Evolutionary conservation across 2,797 vertebrate genomes (phyloP).

Genomic region (Prunella strophiata): DNA sequence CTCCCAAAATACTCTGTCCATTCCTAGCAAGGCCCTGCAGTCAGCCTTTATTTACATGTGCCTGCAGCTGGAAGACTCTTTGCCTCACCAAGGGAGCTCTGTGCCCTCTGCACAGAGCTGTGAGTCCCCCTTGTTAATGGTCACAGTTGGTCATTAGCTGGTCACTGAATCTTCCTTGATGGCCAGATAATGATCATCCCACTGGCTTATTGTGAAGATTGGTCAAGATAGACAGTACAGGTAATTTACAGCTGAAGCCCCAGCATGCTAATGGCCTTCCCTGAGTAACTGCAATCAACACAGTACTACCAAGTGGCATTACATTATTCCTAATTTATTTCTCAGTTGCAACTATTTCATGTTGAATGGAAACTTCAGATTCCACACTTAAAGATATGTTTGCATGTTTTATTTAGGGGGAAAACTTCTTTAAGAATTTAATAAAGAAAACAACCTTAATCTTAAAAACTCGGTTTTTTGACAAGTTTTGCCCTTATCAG

Average conservation of each 20-base stretch:
- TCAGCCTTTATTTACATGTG: background rate
- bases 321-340: constrained; percentile 21
- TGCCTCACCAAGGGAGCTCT: background rate
- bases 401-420: background rate
- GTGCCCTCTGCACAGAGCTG: background rate
- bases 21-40: background rate
- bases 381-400: background rate
- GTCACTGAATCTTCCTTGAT: constrained; percentile 6
- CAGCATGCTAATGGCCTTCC: background rate
- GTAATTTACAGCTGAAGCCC: constrained; percentile 45
- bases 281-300: background rate
- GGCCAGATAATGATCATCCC: constrained; percentile 44
- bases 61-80: background rate
- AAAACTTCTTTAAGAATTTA: background rate
- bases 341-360: constrained; percentile 4
- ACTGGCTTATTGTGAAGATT: constrained; percentile 30
- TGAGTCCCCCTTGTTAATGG: background rate
- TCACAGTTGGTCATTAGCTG: background rate
- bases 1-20: background rate
- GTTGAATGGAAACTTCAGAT: background rate
- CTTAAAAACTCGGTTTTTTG: background rate
- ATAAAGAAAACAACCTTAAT: background rate
- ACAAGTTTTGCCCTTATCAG: background rate
- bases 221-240: background rate
- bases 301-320: background rate